Conservation (phyloP, 2,888 invertebrate species). For the Litoditis marina region DNA sequence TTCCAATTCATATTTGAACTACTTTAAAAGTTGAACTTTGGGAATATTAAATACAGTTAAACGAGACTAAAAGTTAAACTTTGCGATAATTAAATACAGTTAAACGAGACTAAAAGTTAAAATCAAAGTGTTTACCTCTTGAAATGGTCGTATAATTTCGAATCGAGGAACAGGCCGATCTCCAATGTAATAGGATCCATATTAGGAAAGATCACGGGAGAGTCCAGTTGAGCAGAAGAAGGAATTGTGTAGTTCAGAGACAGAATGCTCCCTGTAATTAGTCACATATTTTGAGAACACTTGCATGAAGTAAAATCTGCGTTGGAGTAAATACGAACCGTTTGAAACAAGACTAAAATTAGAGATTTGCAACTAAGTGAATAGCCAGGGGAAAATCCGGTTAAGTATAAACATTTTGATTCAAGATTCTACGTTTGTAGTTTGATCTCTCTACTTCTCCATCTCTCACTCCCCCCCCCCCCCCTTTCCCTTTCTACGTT, state of each 20-base stretch:
- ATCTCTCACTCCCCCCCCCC: neutral
- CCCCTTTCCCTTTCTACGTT: too few relatives aligned
- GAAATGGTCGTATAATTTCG: slow-evolving; percentile 59
- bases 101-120: neutral
- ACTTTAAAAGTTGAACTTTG: neutral
- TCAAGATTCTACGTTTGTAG: neutral
- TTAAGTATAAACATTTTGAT: too few relatives aligned
- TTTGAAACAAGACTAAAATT: too few relatives aligned
- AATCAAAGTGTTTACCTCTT: slow-evolving; percentile 32
- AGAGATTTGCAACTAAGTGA: too few relatives aligned
- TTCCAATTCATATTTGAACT: too few relatives aligned
- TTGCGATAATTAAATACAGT: too few relatives aligned
- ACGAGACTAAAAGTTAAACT: neutral
- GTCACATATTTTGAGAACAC: slow-evolving; percentile 7
- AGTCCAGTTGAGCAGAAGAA: slow-evolving; percentile 55
- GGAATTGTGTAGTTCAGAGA: slow-evolving; percentile 58
- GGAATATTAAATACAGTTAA: too few relatives aligned
- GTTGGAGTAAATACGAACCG: too few relatives aligned
- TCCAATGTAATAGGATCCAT: slow-evolving; percentile 61
- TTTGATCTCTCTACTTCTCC: too few relatives aligned
- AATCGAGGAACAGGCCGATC: slow-evolving; percentile 58
- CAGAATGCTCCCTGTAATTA: slow-evolving; percentile 35
- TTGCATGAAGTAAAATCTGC: neutral
- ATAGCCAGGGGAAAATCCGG: too few relatives aligned
- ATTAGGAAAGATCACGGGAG: slow-evolving; percentile 59